Conservation (phyloP, 2,888 invertebrate genomes). For the Urechis unicinctus region DNA sequence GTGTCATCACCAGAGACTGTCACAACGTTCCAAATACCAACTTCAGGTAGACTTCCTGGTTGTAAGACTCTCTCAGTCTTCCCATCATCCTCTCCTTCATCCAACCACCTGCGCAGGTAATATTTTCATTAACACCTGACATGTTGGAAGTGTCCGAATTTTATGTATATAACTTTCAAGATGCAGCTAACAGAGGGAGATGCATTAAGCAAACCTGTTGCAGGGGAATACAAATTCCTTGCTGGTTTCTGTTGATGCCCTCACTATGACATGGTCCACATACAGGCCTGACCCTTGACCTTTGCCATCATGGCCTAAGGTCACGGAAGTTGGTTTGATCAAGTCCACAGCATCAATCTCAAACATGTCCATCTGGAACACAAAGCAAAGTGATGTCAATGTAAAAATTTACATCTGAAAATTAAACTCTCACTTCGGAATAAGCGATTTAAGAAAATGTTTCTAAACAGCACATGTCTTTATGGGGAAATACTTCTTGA, state of each 20-base stretch:
- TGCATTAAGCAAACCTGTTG: conserved; percentile 7
- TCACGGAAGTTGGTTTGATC: conserved; percentile 30
- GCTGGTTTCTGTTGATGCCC: conserved; percentile 17
- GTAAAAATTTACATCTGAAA: too few species aligned
- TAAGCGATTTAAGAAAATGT: too few species aligned
- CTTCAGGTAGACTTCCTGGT: too few species aligned
- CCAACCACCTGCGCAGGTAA: conserved; percentile 13
- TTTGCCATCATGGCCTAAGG: conserved; percentile 34
- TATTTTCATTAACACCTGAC: background rate
- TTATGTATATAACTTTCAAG: too few species aligned
- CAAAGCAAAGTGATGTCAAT: too few species aligned
- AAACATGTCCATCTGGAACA: background rate
- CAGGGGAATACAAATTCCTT: conserved; percentile 10
- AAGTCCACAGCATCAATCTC: conserved; percentile 29
- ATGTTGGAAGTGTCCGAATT: too few species aligned
- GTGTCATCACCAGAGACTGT: conserved; percentile 10
- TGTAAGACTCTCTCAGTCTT: conserved; percentile 28
- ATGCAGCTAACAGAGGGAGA: background rate
- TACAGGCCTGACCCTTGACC: conserved; percentile 37
- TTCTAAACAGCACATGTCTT: too few species aligned
- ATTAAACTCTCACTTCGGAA: too few species aligned
- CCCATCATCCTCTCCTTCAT: conserved; percentile 21
- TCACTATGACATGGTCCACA: conserved; percentile 31
- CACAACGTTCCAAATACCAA: background rate
- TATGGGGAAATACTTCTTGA: too few species aligned